Percentiles rank a stretch among this genome's conserved stretches.
Conservation (phyloP, 2,113 vertebrate genomes). For the Colossoma macropomum region DNA sequence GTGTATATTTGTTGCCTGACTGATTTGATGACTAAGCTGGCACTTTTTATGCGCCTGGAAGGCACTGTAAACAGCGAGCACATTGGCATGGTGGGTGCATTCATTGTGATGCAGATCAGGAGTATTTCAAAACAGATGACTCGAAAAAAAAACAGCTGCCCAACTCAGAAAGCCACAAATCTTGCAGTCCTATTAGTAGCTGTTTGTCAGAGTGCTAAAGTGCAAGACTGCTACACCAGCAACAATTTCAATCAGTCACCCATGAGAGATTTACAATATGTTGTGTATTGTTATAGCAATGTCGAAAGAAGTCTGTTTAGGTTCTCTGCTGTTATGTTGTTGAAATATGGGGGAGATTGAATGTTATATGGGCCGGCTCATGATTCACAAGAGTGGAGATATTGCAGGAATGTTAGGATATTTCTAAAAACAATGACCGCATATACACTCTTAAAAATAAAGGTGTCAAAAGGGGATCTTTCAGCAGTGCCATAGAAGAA, state of each 20-base stretch:
- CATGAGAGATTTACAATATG: background rate
- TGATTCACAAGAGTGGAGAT: background rate
- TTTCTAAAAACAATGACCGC: background rate
- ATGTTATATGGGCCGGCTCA: background rate
- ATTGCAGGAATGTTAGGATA: background rate
- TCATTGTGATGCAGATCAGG: slow-evolving; percentile 38
- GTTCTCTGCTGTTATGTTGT: background rate
- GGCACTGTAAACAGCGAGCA: slow-evolving; percentile 18
- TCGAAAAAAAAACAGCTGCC: background rate
- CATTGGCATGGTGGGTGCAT: background rate
- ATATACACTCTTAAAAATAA: background rate
- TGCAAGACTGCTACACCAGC: background rate
- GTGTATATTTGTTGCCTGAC: background rate
- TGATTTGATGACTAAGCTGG: background rate
- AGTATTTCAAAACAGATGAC: slow-evolving; percentile 2
- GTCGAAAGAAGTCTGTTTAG: background rate
- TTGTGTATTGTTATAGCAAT: background rate
- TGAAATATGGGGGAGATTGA: background rate
- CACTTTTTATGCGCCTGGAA: background rate
- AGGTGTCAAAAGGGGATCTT: background rate
- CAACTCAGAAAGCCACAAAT: background rate
- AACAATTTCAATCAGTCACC: background rate
- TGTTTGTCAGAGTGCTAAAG: background rate
- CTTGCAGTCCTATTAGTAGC: background rate
- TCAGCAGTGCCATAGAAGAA: background rate